A percentile compares a stretch with the other conserved stretches of the same genome.
Evolutionary conservation across 1,140 invertebrate genomes (phyloP).

Genomic region (Diuraphis noxia): DNA sequence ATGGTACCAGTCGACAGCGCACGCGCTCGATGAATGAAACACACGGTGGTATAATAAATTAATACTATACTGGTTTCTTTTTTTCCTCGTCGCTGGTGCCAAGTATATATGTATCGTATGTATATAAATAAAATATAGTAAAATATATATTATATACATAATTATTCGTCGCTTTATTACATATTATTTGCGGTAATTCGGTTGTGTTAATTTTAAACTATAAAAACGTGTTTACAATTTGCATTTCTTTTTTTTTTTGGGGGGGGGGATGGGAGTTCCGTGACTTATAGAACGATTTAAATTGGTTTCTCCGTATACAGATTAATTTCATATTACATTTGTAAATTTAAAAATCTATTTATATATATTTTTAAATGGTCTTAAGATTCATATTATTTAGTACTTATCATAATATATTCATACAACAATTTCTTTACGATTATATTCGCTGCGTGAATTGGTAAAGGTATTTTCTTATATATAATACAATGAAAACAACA

Average conservation of each 20-base stretch:
- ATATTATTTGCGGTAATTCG: not conserved
- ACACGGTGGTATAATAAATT: not conserved
- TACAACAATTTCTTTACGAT: not conserved
- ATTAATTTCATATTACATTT: not conserved
- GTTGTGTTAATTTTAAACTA: not conserved
- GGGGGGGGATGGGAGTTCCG: too few relatives aligned
- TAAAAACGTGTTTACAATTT: not conserved
- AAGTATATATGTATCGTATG: not conserved
- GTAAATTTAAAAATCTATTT: not conserved
- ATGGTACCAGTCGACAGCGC: not conserved
- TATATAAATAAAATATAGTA: not conserved
- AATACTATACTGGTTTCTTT: conserved; percentile 7
- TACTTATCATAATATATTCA: too few relatives aligned
- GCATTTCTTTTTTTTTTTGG: not conserved
- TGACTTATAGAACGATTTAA: not conserved
- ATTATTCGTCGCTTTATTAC: not conserved
- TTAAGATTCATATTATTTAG: too few relatives aligned
- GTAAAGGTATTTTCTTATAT: too few relatives aligned
- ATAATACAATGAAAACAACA: not conserved
- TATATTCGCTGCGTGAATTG: too few relatives aligned
- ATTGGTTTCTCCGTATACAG: not conserved
- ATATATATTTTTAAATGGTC: not conserved
- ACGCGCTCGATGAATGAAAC: conserved; percentile 6
- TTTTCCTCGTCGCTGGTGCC: not conserved
- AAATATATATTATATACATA: not conserved